Percentiles rank a stretch among this genome's conserved stretches.
These are phyloP conservation scores for Lasioglossum malachurum DNA, from an alignment of 2,888 invertebrate genomes.

Conservation along the genomic window DNA sequence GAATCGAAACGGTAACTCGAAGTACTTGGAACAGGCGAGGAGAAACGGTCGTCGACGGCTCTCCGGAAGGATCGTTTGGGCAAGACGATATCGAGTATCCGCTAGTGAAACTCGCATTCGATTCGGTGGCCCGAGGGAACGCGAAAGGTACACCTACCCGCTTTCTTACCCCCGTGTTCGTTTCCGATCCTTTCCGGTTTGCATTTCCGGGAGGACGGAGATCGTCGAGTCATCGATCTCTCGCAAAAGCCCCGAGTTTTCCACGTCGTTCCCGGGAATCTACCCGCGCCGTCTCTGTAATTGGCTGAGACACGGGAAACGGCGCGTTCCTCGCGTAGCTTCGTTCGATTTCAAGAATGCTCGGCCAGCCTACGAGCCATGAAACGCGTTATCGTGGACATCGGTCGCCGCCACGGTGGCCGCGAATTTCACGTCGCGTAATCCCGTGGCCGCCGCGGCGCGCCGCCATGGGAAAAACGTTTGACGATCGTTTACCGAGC, in stretches of 20 bases:
- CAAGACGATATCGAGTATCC: constrained; percentile 56
- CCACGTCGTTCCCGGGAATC: not conserved
- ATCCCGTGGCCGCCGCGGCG: not conserved
- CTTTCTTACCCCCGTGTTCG: constrained; percentile 30
- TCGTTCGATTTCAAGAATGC: constrained; percentile 26
- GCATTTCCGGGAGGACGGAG: constrained; percentile 6
- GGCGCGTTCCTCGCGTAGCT: constrained; percentile 39
- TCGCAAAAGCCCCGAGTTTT: constrained; percentile 44
- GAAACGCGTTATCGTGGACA: not conserved
- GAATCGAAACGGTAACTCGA: constrained; percentile 12
- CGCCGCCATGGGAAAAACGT: not conserved
- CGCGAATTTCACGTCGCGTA: constrained; percentile 29
- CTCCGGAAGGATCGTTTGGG: constrained; percentile 60
- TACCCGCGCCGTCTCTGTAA: not conserved
- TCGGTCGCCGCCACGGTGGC: not conserved
- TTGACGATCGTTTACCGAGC: constrained; percentile 38
- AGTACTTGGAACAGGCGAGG: constrained; percentile 13
- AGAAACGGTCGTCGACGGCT: constrained; percentile 56
- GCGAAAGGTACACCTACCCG: not conserved
- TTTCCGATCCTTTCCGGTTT: constrained; percentile 8
- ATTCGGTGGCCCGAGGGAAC: constrained; percentile 32
- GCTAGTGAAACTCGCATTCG: constrained; percentile 44
- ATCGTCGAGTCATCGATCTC: constrained; percentile 9
- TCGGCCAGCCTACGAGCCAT: not conserved
- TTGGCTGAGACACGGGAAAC: not conserved